Conservation (phyloP, 2,888 invertebrate species). For the Nebria salina region DNA sequence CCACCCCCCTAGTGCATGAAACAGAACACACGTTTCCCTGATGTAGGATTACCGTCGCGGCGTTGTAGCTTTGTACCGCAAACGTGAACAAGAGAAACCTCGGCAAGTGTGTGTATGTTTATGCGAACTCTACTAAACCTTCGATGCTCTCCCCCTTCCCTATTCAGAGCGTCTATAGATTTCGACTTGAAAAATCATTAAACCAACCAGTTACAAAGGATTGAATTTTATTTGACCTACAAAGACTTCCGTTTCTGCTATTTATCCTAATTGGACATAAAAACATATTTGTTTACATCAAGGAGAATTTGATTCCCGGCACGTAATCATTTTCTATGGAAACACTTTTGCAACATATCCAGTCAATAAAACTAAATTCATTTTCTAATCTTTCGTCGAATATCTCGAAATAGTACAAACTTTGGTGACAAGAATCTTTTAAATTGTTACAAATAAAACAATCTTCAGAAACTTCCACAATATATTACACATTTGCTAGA, state of each 20-base stretch:
- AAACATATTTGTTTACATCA: not conserved
- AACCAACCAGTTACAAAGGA: not conserved
- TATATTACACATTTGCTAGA: too few relatives aligned
- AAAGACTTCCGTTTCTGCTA: not conserved
- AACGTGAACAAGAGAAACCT: not conserved
- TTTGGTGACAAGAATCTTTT: too few relatives aligned
- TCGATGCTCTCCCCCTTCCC: not conserved
- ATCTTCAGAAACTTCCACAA: too few relatives aligned
- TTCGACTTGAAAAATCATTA: not conserved
- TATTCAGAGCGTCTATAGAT: not conserved
- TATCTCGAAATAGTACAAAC: too few relatives aligned
- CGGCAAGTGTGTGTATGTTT: not conserved
- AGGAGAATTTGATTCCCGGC: not conserved
- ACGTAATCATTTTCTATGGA: not conserved
- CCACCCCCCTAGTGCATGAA: not conserved
- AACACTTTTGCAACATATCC: too few relatives aligned
- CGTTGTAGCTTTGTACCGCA: slow-evolving; percentile 15
- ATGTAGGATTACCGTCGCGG: slow-evolving; percentile 15
- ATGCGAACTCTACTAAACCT: not conserved
- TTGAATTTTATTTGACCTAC: not conserved
- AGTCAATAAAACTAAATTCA: too few relatives aligned
- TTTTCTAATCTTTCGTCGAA: too few relatives aligned
- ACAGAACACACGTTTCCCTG: slow-evolving; percentile 17
- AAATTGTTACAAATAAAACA: too few relatives aligned
- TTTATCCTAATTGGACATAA: not conserved